Base-by-base conservation (phyloP, 2,113 vertebrate species). In the Monarcha castaneiventris region DNA sequence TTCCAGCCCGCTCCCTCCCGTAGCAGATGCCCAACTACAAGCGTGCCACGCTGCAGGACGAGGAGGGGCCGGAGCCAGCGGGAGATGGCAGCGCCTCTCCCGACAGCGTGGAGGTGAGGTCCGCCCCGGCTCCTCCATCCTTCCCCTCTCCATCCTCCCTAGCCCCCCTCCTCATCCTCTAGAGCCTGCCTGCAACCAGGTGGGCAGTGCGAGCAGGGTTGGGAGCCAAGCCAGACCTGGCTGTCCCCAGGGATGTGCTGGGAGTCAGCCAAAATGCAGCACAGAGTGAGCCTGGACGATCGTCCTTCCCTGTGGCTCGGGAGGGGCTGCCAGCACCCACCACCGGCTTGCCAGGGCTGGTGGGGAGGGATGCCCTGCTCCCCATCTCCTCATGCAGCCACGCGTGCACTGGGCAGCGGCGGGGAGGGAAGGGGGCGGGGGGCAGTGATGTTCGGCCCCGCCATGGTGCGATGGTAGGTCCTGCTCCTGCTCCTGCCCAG, bases 1-100 rank as follows among this genome's bases (percentile, higher is more conserved):
- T 18, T 56, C 69, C 54, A 96, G 48, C 62, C 67, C 0, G 0
- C 90, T 96, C 68, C 67, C 58, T 87, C 76, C 96, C 52, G 94
- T 21, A 37, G 75, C 98, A 99, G 99, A 99, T 99, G 99, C 98
- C 99, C 22, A 99, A 98, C 96, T 99, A 99, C 95, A 99, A 99
- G 91, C 98, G 98, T 84, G 98, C 99, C 78, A 99, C 98, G 3
- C 98, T 99, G 92, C 99, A 98, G 75, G 99, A 99, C 29, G 99
- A 99, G 12, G 99, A 99, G 46, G 98, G 90, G 35, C 95, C 97
- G 0, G 99, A 99, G 56, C 82, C 97, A 14, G 95, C 97, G 0
- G 97, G 96, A 18, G 99, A 99, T 26, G 98, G 98, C 41, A 97
- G 97, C 56, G 32, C 98, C 62, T 99, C 98, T 96, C 98, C 98